Base-by-base conservation (phyloP, 92 coral and sea anemone species). In the Porites cylindrica region DNA sequence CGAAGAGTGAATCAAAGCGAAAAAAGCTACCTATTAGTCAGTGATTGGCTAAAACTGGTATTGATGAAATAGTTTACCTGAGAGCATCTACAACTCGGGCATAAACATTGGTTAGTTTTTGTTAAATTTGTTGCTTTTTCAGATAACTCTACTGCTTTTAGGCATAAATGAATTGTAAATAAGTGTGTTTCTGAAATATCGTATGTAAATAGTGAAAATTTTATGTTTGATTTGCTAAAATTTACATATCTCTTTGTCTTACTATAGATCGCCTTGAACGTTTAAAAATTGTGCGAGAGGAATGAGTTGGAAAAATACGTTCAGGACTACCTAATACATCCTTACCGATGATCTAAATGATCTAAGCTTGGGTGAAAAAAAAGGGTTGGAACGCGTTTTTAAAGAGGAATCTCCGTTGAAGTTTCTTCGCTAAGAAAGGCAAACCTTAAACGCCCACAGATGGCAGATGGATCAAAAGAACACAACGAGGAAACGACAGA, bases 241-340 rank as follows among this genome's bases (percentile, higher is more conserved):
- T 70, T 71, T 82, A 38, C 67, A 82, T 81, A 70, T 71, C 24
- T 43, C 60, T 14, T 82, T 38, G 26, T 61, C 47, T 78, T 29
- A 26, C 10, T 23, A 13, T 52, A 75, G 78, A n/a, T 24, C 56
- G 86, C 16, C n/a, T 56, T 76, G 12, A 43, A 17, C 71, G 69
- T 18, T 38, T 19, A 4, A 58, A 21, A 47, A 16, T 16, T 21
- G 53, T 29, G 18, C 77, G 18, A 53, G 18, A 18, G 20, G 18
- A 21, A 7, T 56, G 51, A 72, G 59, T 12, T 16, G 17, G 14
- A 20, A 72, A 72, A 53, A 21, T 18, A 8, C n/a, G 50, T 56
- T 56, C 61, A 56, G 16, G 61, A 56, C 61, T 12, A 14, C 61
- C 16, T 56, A 2, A n/a, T 1, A 72, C 16, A 8, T 23, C 59